phyloP scores from a whole-genome alignment of 2,888 invertebrate species.

The Therioaphis trifolii region DNA sequence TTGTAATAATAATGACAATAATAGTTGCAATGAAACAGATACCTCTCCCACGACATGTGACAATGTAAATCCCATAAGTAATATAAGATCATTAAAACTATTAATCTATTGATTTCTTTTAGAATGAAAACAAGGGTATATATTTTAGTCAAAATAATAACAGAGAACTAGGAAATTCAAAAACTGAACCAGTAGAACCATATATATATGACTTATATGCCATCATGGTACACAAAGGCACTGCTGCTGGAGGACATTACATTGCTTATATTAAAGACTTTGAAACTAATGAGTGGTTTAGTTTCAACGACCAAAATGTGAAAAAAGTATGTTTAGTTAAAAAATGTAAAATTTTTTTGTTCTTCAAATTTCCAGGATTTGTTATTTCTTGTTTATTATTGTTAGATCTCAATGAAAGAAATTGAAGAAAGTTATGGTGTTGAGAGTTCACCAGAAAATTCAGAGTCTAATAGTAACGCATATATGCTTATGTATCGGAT shows the following conservation, averaged over 20 bases:
- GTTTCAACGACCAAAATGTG: conserved; percentile 89
- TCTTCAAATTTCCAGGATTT: background rate
- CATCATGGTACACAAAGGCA: conserved; percentile 92
- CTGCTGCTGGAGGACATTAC: conserved; percentile 90
- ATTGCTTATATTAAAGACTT: conserved; percentile 90
- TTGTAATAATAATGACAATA: conserved; percentile 74
- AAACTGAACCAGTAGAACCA: conserved; percentile 72
- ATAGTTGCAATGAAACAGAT: conserved; percentile 79
- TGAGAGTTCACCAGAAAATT: no score
- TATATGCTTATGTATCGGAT: no score
- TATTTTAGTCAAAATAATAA: conserved; percentile 73
- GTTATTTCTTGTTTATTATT: conserved; percentile 58
- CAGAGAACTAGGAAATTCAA: conserved; percentile 69
- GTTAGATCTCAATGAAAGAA: conserved; percentile 81
- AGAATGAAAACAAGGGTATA: conserved; percentile 70
- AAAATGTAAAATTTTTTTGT: background rate
- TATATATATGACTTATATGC: conserved; percentile 88
- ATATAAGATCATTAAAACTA: background rate
- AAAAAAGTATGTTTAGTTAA: conserved; percentile 72
- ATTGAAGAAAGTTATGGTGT: conserved; percentile 85
- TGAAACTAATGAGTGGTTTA: conserved; percentile 81
- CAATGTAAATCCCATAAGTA: conserved; percentile 37
- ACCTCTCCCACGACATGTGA: conserved; percentile 74
- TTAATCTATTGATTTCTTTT: background rate
- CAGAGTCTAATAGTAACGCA: no score